phyloP scores from a whole-genome alignment of 2,113 vertebrate species.

The Cyanocitta stelleri region DNA sequence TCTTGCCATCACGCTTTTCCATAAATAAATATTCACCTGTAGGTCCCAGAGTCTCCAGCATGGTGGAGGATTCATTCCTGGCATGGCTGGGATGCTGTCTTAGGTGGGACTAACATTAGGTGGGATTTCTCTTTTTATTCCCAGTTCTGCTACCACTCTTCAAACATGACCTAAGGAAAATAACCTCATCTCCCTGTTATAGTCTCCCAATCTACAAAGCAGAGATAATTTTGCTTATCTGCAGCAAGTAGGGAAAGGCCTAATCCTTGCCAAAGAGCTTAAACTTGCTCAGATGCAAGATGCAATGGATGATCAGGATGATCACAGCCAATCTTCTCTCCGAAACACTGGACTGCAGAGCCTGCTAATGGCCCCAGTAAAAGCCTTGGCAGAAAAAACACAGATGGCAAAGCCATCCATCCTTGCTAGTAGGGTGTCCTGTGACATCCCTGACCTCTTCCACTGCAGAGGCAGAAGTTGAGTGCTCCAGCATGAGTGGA shows the following conservation, averaged over 20 bases:
- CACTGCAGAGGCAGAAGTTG: neutral
- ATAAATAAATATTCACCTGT: neutral
- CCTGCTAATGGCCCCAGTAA: neutral
- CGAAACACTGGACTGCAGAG: accelerated
- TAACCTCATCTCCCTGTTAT: neutral
- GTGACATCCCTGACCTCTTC: neutral
- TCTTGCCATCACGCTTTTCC: accelerated
- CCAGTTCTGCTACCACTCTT: neutral
- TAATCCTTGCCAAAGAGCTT: neutral
- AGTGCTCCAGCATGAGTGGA: neutral
- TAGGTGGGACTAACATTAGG: neutral
- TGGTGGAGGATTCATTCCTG: neutral
- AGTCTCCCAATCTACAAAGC: neutral
- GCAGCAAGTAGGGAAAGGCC: neutral
- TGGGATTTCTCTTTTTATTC: neutral
- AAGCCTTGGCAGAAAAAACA: neutral
- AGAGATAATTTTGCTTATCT: neutral
- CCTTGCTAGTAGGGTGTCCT: neutral
- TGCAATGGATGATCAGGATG: neutral
- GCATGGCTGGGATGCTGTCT: neutral
- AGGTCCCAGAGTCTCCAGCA: neutral
- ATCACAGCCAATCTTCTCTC: neutral
- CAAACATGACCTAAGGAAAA: neutral
- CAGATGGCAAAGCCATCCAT: neutral
- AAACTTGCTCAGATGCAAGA: neutral